phyloP scores from a whole-genome alignment of 2,888 invertebrate genomes.

The Ophion obscuratus region DNA sequence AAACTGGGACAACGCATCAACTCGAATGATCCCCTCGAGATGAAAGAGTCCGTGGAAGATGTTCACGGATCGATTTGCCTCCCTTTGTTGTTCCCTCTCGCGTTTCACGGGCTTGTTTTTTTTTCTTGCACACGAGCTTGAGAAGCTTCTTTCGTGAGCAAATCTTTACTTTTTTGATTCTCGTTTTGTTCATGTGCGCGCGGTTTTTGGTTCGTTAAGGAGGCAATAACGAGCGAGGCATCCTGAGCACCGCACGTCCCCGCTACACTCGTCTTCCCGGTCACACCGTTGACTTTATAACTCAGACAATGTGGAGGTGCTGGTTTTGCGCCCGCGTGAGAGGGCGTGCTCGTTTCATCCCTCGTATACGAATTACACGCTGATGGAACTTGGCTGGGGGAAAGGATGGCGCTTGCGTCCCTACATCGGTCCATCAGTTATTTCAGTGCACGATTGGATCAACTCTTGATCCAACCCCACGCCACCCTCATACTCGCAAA shows the following conservation, averaged over 20 bases:
- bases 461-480: not conserved
- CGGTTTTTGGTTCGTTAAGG: conserved; percentile 21
- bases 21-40: not conserved
- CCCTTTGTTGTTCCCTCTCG: not conserved
- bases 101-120: not conserved
- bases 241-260: conserved; percentile 70
- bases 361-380: conserved; percentile 40
- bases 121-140: not conserved
- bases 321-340: conserved; percentile 61
- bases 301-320: conserved; percentile 52
- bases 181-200: not conserved
- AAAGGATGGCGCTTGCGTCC: conserved; percentile 59
- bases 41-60: not conserved
- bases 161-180: not conserved
- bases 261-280: conserved; percentile 68
- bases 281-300: conserved; percentile 60
- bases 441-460: not conserved
- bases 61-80: conserved; percentile 19
- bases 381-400: conserved; percentile 44
- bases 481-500: not conserved
- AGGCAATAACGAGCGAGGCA: conserved; percentile 71
- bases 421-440: conserved; percentile 51
- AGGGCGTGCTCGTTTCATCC: conserved; percentile 57
- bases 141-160: not conserved
- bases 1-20: conserved; percentile 18